Conservation (phyloP, 2,888 invertebrate genomes). For the Ochropacha duplaris region DNA sequence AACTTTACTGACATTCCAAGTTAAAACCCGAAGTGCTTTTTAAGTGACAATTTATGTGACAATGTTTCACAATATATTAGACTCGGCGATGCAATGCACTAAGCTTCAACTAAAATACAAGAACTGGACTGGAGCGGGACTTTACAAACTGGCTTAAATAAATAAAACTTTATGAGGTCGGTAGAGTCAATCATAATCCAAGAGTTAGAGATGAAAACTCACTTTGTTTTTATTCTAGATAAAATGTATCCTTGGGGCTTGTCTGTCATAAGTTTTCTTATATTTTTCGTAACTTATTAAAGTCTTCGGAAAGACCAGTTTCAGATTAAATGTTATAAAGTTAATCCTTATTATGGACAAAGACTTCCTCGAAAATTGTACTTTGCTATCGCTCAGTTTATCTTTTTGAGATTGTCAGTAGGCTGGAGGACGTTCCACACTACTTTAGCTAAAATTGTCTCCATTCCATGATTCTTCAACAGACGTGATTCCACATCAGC, state of each 20-base stretch:
- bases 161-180: slow-evolving; percentile 42
- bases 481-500: no score
- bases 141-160: slow-evolving; percentile 43
- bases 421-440: no score
- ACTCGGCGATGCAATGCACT: slow-evolving; percentile 29
- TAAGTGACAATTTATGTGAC: slow-evolving; percentile 64
- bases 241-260: background rate
- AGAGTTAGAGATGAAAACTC: slow-evolving; percentile 4
- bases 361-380: no score
- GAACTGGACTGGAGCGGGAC: slow-evolving; percentile 31
- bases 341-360: no score
- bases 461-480: no score
- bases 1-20: slow-evolving; percentile 43
- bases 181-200: slow-evolving; percentile 26
- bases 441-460: no score
- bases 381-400: no score
- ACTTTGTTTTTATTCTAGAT: slow-evolving; percentile 1
- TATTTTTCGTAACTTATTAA: background rate
- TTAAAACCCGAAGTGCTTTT: slow-evolving; percentile 44
- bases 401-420: no score
- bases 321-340: no score
- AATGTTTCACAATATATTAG: slow-evolving; percentile 57
- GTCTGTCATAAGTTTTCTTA: background rate
- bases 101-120: slow-evolving; percentile 45
- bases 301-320: no score